Conservation (phyloP, 2,113 vertebrate genomes). For the Spea multiplicata region DNA sequence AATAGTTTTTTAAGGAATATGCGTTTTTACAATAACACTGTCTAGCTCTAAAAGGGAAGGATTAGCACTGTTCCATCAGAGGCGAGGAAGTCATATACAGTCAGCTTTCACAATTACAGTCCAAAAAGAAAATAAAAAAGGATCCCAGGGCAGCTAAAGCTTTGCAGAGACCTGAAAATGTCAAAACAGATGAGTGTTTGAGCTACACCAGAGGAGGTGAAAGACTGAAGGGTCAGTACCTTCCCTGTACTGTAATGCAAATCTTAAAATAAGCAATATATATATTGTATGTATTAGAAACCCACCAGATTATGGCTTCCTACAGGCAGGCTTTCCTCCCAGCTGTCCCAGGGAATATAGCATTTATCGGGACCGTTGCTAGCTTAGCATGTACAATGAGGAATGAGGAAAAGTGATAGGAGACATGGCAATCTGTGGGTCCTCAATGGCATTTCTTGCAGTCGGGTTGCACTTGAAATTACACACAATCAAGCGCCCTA, state of each 20-base stretch:
- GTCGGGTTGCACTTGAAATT: too few relatives aligned
- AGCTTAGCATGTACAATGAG: too few relatives aligned
- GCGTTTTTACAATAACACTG: slow-evolving; percentile 31
- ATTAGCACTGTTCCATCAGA: slow-evolving; percentile 14
- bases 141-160: slow-evolving; percentile 1
- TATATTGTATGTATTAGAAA: too few relatives aligned
- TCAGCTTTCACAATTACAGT: slow-evolving; percentile 7
- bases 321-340: too few relatives aligned
- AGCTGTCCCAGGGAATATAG: too few relatives aligned
- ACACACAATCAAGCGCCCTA: too few relatives aligned
- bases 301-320: too few relatives aligned
- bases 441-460: too few relatives aligned
- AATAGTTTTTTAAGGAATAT: slow-evolving; percentile 21
- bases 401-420: too few relatives aligned
- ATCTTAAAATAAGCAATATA: background rate
- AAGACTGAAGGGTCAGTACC: slow-evolving; percentile 7
- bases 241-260: background rate
- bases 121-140: slow-evolving; percentile 28
- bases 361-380: too few relatives aligned
- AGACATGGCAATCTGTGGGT: too few relatives aligned
- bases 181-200: slow-evolving; percentile 39
- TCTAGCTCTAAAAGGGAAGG: slow-evolving; percentile 32
- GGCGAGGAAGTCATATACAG: slow-evolving; percentile 3
- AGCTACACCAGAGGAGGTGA: slow-evolving; percentile 25
- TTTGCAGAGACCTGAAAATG: slow-evolving; percentile 31